phyloP scores from a whole-genome alignment of 2,113 vertebrate genomes.

The Upupa epops region DNA sequence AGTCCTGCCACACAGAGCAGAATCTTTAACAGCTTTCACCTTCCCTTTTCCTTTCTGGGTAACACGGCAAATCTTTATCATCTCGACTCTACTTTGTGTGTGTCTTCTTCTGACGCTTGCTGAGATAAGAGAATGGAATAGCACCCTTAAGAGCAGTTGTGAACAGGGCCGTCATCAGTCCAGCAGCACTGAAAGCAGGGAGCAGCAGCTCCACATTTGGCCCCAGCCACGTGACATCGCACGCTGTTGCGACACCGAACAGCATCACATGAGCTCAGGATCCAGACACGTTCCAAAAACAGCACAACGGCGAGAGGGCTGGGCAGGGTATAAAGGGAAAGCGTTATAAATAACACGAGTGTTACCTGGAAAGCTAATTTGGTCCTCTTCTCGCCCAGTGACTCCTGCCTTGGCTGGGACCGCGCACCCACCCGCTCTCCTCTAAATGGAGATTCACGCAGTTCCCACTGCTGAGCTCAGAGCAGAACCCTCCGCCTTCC shows the following conservation, averaged over 20 bases:
- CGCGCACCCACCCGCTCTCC: neutral
- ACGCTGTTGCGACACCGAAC: neutral
- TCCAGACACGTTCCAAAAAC: rapidly evolving
- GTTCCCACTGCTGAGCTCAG: neutral
- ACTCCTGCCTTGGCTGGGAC: neutral
- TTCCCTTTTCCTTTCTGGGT: neutral
- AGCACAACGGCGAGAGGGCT: neutral
- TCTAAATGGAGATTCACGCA: neutral
- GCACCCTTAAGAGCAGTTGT: neutral
- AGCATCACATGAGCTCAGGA: rapidly evolving
- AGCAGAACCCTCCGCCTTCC: neutral
- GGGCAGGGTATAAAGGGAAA: neutral
- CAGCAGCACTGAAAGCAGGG: neutral
- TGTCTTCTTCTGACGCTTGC: neutral
- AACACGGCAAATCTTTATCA: neutral
- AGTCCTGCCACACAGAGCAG: neutral
- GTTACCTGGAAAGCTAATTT: neutral
- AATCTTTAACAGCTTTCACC: neutral
- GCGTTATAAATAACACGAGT: neutral
- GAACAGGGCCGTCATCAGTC: neutral
- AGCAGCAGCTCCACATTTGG: neutral
- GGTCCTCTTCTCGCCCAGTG: neutral
- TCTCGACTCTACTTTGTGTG: neutral
- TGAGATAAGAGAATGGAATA: neutral
- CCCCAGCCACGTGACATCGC: neutral